Base-by-base conservation (phyloP, 2,888 invertebrate species). In the Nomada fucata region DNA sequence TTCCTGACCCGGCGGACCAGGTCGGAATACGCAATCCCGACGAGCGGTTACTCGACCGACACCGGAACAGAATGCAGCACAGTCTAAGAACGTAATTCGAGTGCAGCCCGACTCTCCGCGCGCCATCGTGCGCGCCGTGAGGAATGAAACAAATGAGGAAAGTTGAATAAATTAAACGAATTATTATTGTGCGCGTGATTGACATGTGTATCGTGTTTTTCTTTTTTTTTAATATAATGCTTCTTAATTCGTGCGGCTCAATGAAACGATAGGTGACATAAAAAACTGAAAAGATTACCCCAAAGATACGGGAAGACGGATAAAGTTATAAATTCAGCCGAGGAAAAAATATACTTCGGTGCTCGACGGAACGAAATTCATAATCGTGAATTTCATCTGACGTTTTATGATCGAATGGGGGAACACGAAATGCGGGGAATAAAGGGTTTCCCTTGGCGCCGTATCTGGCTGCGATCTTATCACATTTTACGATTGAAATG, bases 11-110 rank as follows among this genome's bases (percentile, higher is more conserved):
- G 82, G 76, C 79, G 82, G 85, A 88, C 88, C 85, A 84, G 83
- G 79, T 87, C 85, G 89, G 92, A 92, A 92, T 91, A 91, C 91
- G 90, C 90, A 90, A 90, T 91, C 84, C 85, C 78, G 76, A 79
- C 79, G 76, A 59, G 80, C 69, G 67, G 64, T 68, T 67, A 57
- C 73, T 44, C 74, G 76, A 76, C 50, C 69, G 42, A 61, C 59
- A 76, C 47, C 69, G 79, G 70, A 63, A 83, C 79, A 74, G 60
- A 83, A 76, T 75, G 86, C 80, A 57, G 42, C 63, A 29, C 53
- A 42, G 55, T 26, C 61, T 42, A 20, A 36, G 74, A 26, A 67
- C 15, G 4, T 36, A 23, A 59, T 59, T 52, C 47, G 20, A 11
- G n/a, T 55, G 23, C 4, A 55, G 10, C 55, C 10, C 10, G n/a